A percentile compares a stretch with the other conserved stretches of the same genome.
These are phyloP conservation scores for Melanotaenia parkinsoni DNA, from an alignment of 2,797 vertebrate genomes.

Conservation along the genomic window DNA sequence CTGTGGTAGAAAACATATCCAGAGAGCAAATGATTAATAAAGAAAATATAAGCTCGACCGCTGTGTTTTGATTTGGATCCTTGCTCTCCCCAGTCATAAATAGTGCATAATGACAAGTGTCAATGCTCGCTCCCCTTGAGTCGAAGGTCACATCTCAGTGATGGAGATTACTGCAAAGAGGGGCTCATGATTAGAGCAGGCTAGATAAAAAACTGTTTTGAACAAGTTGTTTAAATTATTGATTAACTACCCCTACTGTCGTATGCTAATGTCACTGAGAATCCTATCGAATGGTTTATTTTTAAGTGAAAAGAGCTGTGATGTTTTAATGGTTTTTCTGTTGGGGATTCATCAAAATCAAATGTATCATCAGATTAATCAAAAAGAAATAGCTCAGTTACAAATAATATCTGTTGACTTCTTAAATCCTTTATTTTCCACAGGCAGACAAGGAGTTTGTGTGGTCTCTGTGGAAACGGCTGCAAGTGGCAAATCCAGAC, in stretches of 20 bases:
- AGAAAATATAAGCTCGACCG: slow-evolving; percentile 66
- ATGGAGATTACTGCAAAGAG: slow-evolving; percentile 62
- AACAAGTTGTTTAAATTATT: slow-evolving; percentile 80
- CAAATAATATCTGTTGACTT: slow-evolving; percentile 41
- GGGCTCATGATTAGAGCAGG: slow-evolving; percentile 73
- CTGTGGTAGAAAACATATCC: slow-evolving; percentile 73
- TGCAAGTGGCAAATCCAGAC: slow-evolving; percentile 91
- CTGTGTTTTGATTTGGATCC: slow-evolving; percentile 77
- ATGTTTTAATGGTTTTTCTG: slow-evolving; percentile 45
- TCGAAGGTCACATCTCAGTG: slow-evolving; percentile 79
- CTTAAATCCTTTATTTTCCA: slow-evolving; percentile 52
- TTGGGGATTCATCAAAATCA: slow-evolving; percentile 30
- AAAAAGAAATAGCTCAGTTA: slow-evolving; percentile 44
- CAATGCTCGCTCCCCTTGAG: slow-evolving; percentile 79
- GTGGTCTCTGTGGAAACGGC: slow-evolving; percentile 94
- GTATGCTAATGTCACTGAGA: slow-evolving; percentile 75
- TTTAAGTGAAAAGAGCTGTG: slow-evolving; percentile 42
- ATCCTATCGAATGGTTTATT: slow-evolving; percentile 65
- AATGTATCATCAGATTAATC: slow-evolving; percentile 32
- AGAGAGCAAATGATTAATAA: slow-evolving; percentile 76
- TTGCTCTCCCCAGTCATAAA: slow-evolving; percentile 78
- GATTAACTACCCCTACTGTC: slow-evolving; percentile 65
- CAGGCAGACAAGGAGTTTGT: slow-evolving; percentile 98
- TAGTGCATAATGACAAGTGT: slow-evolving; percentile 84
- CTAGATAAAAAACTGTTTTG: slow-evolving; percentile 78